These are phyloP conservation scores for Sinonovacula constricta DNA, from an alignment of 1,140 invertebrate genomes.

Conservation along the genomic window DNA sequence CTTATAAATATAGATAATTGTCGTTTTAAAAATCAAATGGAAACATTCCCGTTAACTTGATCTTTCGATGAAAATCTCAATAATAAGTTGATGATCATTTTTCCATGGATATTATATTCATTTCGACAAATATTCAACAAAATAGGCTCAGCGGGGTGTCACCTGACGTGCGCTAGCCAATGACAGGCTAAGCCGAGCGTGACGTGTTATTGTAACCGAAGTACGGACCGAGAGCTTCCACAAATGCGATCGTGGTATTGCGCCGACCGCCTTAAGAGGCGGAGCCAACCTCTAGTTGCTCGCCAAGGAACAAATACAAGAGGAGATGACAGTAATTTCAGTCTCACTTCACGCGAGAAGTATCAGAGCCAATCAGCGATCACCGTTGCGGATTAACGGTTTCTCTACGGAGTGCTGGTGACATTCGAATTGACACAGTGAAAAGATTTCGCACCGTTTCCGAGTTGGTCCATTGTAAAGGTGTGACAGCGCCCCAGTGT, in stretches of 20 bases:
- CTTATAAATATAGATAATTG: constrained; percentile 40
- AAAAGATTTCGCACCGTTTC: too few species aligned
- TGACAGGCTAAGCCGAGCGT: constrained; percentile 34
- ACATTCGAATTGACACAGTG: too few species aligned
- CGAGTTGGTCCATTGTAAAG: too few species aligned
- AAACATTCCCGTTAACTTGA: constrained; percentile 46
- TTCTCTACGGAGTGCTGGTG: too few species aligned
- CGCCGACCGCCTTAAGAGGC: constrained; percentile 35
- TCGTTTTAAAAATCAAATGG: constrained; percentile 53
- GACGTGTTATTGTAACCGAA: constrained; percentile 32
- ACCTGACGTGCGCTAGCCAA: constrained; percentile 51
- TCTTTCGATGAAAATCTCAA: constrained; percentile 48
- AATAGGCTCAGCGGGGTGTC: constrained; percentile 38
- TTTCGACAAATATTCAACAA: constrained; percentile 45
- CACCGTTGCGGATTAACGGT: too few species aligned
- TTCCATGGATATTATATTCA: constrained; percentile 53
- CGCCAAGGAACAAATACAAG: too few species aligned
- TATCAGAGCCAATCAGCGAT: too few species aligned
- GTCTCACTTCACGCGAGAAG: too few species aligned
- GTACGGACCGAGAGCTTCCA: constrained; percentile 23
- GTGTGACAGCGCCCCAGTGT: too few species aligned
- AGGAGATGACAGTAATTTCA: too few species aligned
- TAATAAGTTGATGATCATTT: constrained; percentile 40
- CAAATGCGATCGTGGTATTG: constrained; percentile 44
- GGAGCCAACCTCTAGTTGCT: constrained; percentile 39